Evolutionary conservation across 1,140 invertebrate genomes (phyloP).

Genomic region (Panagrolaimus sp.): DNA sequence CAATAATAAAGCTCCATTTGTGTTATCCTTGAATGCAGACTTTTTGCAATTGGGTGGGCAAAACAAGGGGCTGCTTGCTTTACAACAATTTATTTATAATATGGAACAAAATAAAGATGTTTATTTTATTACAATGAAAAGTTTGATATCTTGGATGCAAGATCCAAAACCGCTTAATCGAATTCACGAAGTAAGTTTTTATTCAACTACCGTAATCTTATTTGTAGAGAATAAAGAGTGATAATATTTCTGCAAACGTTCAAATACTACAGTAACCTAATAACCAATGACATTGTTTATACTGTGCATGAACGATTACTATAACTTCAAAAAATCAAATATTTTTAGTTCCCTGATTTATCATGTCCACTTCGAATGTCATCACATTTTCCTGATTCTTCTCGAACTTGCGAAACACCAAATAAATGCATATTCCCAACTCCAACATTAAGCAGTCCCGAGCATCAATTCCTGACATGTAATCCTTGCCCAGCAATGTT

Average conservation of each 20-base stretch:
- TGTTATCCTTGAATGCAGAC: constrained; percentile 43
- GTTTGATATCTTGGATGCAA: constrained; percentile 46
- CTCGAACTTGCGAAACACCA: constrained; percentile 24
- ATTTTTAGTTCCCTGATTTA: constrained; percentile 19
- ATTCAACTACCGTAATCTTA: no score
- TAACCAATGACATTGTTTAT: no score
- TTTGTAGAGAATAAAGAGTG: no score
- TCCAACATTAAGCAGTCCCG: constrained; percentile 18
- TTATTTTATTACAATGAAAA: constrained; percentile 44
- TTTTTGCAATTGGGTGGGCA: constrained; percentile 35
- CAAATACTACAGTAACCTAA: no score
- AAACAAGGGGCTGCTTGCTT: constrained; percentile 27
- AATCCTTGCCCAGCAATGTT: constrained; percentile 31
- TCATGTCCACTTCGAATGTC: constrained; percentile 12
- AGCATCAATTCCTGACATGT: constrained; percentile 38
- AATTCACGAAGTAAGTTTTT: constrained; percentile 1
- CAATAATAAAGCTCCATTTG: constrained; percentile 44
- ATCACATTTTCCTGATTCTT: constrained; percentile 11
- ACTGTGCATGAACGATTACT: not conserved
- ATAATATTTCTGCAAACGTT: no score
- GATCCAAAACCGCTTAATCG: constrained; percentile 30
- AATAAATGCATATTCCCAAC: constrained; percentile 39
- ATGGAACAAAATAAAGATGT: constrained; percentile 41
- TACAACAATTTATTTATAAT: constrained; percentile 32
- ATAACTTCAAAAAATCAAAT: no score